Base-by-base conservation (phyloP, 2,113 vertebrate species). In the Hyperopisus bebe region DNA sequence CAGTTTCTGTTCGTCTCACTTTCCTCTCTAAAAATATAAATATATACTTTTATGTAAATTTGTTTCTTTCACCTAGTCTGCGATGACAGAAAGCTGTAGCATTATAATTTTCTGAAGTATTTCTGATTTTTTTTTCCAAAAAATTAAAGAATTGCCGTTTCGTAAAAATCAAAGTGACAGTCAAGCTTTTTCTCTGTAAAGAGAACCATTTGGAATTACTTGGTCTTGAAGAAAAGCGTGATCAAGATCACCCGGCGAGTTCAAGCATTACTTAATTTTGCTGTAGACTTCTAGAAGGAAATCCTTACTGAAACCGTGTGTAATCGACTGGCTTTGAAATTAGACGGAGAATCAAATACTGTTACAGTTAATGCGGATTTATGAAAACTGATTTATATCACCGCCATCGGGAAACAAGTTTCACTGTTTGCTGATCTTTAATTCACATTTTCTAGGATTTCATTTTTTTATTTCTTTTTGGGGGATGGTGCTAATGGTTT, bases 61-160 rank as follows among this genome's bases (percentile, higher is more conserved):
- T 95, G 93, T 95, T 95, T 92, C 93, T 91, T 91, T 94, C 91
- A 92, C 92, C 93, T 95, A 93, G 94, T 93, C 90, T 90, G 91
- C 94, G 89, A 93, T 27, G 89, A 90, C 93, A 93, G 92, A 15
- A 94, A 94, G 91, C 91, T 94, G 95, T 96, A 96, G 95, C 95
- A 95, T 93, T 96, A 96, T 96, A 96, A 96, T 96, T 96, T 95
- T 95, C 92, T 89, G 90, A 94, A 92, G 91, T 90, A 85, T 95
- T 94, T 94, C 94, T 92, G 92, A 94, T 92, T 93, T 94, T 93
- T 95, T 95, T 96, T 96, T 95, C 94, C 91, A 95, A 94, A 90
- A 95, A 95, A 96, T 94, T 91, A 92, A 10, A 92, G 92, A 89
- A 88, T 89, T 89, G 89, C 39, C 42, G 42, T 85, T 89, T 89